Evolutionary conservation across 1,140 invertebrate species (phyloP).

Genomic region (Hyles vespertilio): DNA sequence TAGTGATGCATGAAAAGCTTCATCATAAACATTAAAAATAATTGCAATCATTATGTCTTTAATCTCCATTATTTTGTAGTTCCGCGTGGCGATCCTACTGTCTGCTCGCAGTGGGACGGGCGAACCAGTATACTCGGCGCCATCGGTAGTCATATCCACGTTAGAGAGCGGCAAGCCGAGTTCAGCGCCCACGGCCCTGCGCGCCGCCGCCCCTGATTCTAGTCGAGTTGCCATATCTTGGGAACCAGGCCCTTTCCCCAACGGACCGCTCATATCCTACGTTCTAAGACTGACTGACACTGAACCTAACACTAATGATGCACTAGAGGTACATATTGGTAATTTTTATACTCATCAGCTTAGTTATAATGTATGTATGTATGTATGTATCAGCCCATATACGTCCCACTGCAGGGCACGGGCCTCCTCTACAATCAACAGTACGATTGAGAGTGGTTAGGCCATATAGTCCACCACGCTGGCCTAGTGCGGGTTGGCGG

Average conservation of each 20-base stretch:
- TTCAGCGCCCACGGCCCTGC: conserved; percentile 83
- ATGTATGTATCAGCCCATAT: no score
- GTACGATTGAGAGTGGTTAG: no score
- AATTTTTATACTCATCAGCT: neutral
- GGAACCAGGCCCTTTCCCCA: conserved; percentile 90
- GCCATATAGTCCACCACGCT: no score
- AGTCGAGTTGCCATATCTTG: conserved; percentile 90
- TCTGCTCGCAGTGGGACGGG: conserved; percentile 77
- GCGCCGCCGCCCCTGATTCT: conserved; percentile 88
- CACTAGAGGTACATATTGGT: conserved; percentile 76
- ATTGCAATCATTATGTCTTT: neutral
- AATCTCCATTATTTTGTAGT: conserved; percentile 75
- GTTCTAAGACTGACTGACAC: conserved; percentile 81
- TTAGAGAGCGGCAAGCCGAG: conserved; percentile 82
- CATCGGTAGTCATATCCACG: conserved; percentile 89
- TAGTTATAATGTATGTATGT: neutral
- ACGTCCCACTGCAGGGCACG: no score
- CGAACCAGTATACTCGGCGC: conserved; percentile 85
- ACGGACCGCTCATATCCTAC: conserved; percentile 91
- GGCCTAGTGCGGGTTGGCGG: no score
- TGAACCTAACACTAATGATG: conserved; percentile 77
- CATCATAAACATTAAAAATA: neutral
- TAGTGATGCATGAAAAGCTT: neutral
- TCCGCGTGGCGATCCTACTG: conserved; percentile 86
- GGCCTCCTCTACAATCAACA: no score